Evolutionary conservation across 2,888 invertebrate species (phyloP).

Genomic region (Geotrupes spiniger): DNA sequence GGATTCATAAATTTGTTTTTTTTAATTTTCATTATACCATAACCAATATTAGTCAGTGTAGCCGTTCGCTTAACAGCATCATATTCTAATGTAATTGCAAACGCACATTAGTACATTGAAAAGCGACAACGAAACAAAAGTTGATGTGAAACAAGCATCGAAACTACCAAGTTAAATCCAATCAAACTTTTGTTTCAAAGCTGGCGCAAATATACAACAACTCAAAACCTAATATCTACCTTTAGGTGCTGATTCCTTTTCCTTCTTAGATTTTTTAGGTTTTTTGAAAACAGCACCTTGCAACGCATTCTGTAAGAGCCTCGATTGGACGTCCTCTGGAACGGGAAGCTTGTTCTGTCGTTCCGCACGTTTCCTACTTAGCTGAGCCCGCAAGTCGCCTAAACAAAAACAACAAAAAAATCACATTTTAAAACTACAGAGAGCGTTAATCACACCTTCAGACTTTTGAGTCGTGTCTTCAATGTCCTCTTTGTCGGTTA

Average conservation of each 20-base stretch:
- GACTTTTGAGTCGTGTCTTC: slow-evolving; percentile 29
- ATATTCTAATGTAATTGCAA: slow-evolving; percentile 16
- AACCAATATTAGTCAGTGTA: slow-evolving; percentile 20
- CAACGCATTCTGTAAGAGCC: slow-evolving; percentile 55
- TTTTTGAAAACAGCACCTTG: slow-evolving; percentile 55
- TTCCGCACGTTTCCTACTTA: slow-evolving; percentile 56
- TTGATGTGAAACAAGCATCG: no score
- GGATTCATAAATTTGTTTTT: slow-evolving; percentile 19
- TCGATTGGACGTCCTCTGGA: slow-evolving; percentile 47
- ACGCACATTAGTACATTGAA: no score
- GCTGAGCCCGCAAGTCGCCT: slow-evolving; percentile 54
- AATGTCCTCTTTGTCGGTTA: slow-evolving; percentile 37
- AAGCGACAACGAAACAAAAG: no score
- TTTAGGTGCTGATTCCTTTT: slow-evolving; percentile 35
- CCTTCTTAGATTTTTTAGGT: slow-evolving; percentile 39
- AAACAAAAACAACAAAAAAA: slow-evolving; percentile 3
- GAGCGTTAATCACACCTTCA: slow-evolving; percentile 30
- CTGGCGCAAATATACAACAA: no score
- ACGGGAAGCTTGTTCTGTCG: slow-evolving; percentile 47
- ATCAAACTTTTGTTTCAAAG: not conserved
- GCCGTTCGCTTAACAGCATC: slow-evolving; percentile 25
- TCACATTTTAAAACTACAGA: not conserved
- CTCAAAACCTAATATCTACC: slow-evolving; percentile 22
- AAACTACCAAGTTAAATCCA: no score
- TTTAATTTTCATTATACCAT: slow-evolving; percentile 24